A percentile compares a stretch with the other conserved stretches of the same genome.
Conservation (phyloP, 2,113 vertebrate genomes). For the Sisor rabdophorus region DNA sequence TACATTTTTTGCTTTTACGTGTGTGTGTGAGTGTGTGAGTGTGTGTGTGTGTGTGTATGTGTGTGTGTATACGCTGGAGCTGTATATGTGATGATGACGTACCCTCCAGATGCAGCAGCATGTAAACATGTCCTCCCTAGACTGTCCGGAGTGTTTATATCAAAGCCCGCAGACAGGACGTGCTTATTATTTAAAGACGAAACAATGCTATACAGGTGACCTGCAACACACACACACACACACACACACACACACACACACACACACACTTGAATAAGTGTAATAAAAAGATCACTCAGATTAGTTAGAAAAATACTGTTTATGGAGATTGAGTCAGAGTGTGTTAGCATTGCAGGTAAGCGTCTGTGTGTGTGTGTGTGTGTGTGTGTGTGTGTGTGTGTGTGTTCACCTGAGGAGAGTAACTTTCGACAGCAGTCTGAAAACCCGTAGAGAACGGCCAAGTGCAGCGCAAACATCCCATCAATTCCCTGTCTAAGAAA, state of each 20-base stretch:
- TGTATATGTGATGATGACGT: constrained; percentile 24
- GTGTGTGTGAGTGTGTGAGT: background rate
- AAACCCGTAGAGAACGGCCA: constrained; percentile 88
- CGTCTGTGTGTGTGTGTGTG: no score
- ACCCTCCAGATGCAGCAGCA: constrained; percentile 94
- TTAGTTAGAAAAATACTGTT: no score
- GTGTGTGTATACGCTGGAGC: background rate
- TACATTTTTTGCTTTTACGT: no score
- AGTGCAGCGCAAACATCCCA: constrained; percentile 92
- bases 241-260: constrained; percentile 9
- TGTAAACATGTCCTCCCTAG: constrained; percentile 91
- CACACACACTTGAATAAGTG: background rate
- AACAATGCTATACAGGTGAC: constrained; percentile 88
- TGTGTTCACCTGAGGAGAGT: constrained; percentile 80
- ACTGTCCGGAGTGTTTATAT: constrained; percentile 86
- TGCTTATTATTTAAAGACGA: constrained; percentile 89
- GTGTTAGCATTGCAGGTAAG: no score
- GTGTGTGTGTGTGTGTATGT: background rate
- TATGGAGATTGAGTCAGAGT: no score
- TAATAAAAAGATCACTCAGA: no score
- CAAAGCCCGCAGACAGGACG: constrained; percentile 78
- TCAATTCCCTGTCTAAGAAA: constrained; percentile 80
- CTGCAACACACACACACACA: constrained; percentile 54
- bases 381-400: background rate
- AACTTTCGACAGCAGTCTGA: constrained; percentile 97